A percentile compares a stretch with the other conserved stretches of the same genome.
Evolutionary conservation across 1,140 invertebrate genomes (phyloP).

Genomic region (Ganaspis sp.): DNA sequence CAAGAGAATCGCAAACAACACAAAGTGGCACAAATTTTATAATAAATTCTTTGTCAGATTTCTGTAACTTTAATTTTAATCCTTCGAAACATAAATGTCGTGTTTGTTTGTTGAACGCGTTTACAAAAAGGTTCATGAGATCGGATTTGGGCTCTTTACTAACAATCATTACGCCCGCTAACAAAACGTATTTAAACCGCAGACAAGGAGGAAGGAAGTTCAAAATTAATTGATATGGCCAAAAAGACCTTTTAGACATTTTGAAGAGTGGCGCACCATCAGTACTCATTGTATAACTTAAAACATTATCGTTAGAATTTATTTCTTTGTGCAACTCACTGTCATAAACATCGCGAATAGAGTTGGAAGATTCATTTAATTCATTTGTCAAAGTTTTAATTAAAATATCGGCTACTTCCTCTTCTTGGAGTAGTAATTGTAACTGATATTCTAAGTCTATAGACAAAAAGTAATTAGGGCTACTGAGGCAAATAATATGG

Average conservation of each 20-base stretch:
- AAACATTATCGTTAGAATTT: conserved; percentile 4
- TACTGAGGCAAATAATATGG: background rate
- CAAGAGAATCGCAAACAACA: conserved; percentile 35
- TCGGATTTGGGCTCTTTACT: conserved; percentile 33
- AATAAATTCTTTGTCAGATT: background rate
- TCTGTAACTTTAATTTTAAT: background rate
- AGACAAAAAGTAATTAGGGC: background rate
- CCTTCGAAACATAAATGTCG: background rate
- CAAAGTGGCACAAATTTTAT: conserved; percentile 28
- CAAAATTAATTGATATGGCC: conserved; percentile 36
- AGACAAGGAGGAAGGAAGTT: conserved; percentile 22
- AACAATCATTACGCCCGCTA: conserved; percentile 32
- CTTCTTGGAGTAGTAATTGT: background rate
- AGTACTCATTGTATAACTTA: background rate
- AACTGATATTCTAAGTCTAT: conserved; percentile 3
- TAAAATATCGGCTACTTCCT: background rate
- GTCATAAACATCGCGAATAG: conserved; percentile 14
- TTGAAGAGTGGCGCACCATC: too few species aligned
- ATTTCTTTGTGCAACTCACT: background rate
- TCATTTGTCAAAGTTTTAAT: background rate
- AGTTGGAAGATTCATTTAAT: background rate
- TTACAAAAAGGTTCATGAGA: conserved; percentile 32
- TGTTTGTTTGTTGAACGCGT: conserved; percentile 12
- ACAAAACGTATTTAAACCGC: conserved; percentile 17
- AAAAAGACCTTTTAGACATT: conserved; percentile 34